Conservation (phyloP, 2,113 vertebrate genomes). For the Riparia riparia region DNA sequence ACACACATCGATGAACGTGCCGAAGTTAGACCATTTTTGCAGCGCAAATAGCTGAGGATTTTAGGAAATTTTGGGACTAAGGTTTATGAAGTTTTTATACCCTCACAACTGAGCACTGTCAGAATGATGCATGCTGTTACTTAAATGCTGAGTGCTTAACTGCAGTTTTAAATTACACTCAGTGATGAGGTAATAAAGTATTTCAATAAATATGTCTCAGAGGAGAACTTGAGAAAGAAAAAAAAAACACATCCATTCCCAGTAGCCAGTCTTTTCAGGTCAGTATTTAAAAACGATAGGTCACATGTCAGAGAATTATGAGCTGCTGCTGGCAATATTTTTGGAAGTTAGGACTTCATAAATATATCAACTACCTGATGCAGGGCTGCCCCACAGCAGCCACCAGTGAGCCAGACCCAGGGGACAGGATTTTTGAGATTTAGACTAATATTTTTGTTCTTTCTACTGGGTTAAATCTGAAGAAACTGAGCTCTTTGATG, state of each 20-base stretch:
- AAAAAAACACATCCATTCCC: slow-evolving; percentile 50
- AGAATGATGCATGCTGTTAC: slow-evolving; percentile 73
- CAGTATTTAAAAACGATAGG: slow-evolving; percentile 62
- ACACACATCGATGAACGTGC: background rate
- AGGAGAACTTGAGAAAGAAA: slow-evolving; percentile 67
- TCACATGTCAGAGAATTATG: slow-evolving; percentile 62
- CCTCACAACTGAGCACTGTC: slow-evolving; percentile 39
- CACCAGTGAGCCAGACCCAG: background rate
- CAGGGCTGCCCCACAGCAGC: slow-evolving; percentile 28
- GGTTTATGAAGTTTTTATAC: slow-evolving; percentile 19
- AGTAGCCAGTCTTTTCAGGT: slow-evolving; percentile 63
- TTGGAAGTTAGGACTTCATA: slow-evolving; percentile 66
- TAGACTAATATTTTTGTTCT: background rate
- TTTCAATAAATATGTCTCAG: slow-evolving; percentile 76
- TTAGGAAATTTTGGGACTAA: slow-evolving; percentile 31
- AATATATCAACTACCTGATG: slow-evolving; percentile 44
- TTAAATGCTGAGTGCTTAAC: slow-evolving; percentile 70
- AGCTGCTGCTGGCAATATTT: slow-evolving; percentile 59
- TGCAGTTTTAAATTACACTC: slow-evolving; percentile 74
- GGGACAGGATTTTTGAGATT: background rate
- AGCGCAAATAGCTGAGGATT: slow-evolving; percentile 31
- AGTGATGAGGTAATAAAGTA: slow-evolving; percentile 75
- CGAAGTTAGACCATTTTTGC: background rate
- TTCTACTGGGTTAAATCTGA: background rate
- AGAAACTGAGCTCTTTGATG: background rate